Evolutionary conservation across 2,888 invertebrate species (phyloP).

Genomic region (Hecatera dysodea): DNA sequence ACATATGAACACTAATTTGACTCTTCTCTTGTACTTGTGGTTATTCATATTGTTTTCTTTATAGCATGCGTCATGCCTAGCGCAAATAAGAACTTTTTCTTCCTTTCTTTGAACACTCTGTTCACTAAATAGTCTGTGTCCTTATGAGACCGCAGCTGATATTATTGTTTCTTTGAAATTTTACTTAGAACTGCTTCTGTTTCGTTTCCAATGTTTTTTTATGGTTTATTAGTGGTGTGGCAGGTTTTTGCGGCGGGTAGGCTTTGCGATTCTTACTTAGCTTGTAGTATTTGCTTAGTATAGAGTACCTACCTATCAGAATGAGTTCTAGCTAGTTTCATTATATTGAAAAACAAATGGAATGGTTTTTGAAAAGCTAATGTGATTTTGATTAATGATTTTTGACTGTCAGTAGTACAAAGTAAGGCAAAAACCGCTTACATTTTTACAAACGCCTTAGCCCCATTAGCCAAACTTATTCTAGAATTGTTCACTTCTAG

Average conservation of each 20-base stretch:
- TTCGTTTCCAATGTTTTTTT: slow-evolving; percentile 50
- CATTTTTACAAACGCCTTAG: too few species aligned
- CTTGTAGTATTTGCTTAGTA: slow-evolving; percentile 40
- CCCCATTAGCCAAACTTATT: too few species aligned
- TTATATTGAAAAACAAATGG: neutral
- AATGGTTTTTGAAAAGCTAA: neutral
- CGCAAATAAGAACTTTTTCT: too few species aligned
- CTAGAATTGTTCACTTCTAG: too few species aligned
- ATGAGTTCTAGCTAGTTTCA: neutral
- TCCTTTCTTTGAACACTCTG: too few species aligned
- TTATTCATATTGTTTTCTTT: too few species aligned
- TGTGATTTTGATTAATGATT: too few species aligned
- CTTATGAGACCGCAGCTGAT: slow-evolving; percentile 63
- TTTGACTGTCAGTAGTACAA: too few species aligned
- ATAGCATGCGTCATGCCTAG: too few species aligned
- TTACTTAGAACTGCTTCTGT: slow-evolving; percentile 68
- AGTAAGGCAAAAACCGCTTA: too few species aligned
- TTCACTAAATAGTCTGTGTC: slow-evolving; percentile 27
- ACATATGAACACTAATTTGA: too few species aligned
- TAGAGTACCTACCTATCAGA: neutral
- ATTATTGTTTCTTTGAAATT: slow-evolving; percentile 69
- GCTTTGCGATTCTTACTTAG: slow-evolving; percentile 31
- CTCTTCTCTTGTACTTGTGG: too few species aligned
- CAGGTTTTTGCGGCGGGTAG: slow-evolving; percentile 50
- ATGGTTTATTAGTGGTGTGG: slow-evolving; percentile 58